Conservation (phyloP, 2,888 invertebrate species). For the Oasisia sp. region DNA sequence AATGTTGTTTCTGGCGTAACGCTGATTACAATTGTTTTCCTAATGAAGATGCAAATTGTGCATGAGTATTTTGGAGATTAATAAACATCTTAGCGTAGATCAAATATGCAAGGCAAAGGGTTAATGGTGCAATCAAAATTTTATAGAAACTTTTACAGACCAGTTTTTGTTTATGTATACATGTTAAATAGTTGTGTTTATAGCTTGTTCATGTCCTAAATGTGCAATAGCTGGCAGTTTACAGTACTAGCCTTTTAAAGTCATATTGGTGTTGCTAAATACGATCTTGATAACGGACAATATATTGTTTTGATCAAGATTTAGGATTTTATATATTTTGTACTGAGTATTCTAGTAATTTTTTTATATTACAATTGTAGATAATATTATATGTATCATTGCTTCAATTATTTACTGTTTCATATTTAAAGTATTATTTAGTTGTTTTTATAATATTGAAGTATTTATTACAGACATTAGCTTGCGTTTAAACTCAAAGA, state of each 20-base stretch:
- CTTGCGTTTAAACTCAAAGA: not conserved
- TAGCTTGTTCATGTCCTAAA: not conserved
- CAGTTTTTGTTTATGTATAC: not conserved
- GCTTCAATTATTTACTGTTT: not conserved
- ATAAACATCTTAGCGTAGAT: not conserved
- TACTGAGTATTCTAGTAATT: no score
- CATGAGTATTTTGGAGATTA: not conserved
- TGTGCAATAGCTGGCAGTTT: not conserved
- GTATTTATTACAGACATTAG: not conserved
- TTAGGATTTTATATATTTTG: not conserved
- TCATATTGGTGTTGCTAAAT: not conserved
- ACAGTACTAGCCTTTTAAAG: not conserved
- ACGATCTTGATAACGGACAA: not conserved
- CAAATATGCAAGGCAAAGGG: not conserved
- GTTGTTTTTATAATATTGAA: not conserved
- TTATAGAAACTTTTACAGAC: not conserved
- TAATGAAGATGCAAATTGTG: not conserved
- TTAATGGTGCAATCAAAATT: not conserved
- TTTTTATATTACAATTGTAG: no score
- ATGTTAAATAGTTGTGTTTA: not conserved
- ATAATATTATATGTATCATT: not conserved
- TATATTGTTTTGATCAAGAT: not conserved
- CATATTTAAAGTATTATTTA: not conserved
- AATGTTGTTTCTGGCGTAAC: not conserved
- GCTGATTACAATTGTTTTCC: not conserved